phyloP scores from a whole-genome alignment of 2,113 vertebrate species.

The Callionymus lyra region DNA sequence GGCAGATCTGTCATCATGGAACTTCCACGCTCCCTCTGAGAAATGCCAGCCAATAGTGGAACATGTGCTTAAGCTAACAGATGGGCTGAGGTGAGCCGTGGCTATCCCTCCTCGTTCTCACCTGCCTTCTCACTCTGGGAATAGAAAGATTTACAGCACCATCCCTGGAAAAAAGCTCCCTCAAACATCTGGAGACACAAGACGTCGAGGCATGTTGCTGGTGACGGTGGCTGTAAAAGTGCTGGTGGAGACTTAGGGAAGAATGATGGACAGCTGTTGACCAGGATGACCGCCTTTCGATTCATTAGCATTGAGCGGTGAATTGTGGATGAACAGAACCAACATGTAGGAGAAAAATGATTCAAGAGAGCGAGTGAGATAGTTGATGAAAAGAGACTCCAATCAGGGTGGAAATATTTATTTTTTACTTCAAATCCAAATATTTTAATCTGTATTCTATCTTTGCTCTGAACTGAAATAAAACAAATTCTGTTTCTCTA shows the following conservation, averaged over 20 bases:
- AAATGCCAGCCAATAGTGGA: no score
- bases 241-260: conserved; percentile 27
- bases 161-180: conserved; percentile 12
- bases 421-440: conserved; percentile 31
- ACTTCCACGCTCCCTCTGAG: background rate
- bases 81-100: conserved; percentile 43
- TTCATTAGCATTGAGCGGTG: conserved; percentile 26
- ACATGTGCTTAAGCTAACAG: conserved; percentile 32
- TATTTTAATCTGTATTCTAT: conserved; percentile 36
- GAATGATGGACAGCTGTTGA: conserved; percentile 57
- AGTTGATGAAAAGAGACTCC: conserved; percentile 7
- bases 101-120: conserved; percentile 20
- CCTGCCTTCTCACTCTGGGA: conserved; percentile 17
- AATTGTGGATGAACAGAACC: no score
- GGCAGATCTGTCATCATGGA: background rate
- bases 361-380: conserved; percentile 4
- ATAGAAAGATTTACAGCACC: conserved; percentile 47
- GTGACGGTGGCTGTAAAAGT: conserved; percentile 57
- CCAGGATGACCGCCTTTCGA: conserved; percentile 11
- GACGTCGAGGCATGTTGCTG: conserved; percentile 27
- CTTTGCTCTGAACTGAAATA: conserved; percentile 40
- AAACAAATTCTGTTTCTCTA: conserved; percentile 21
- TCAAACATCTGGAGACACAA: conserved; percentile 55
- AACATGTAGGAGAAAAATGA: conserved; percentile 3
- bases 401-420: conserved; percentile 43